A percentile compares a stretch with the other conserved stretches of the same genome.
phyloP scores from a whole-genome alignment of 1,140 invertebrate species.

The Hycleus phaleratus region DNA sequence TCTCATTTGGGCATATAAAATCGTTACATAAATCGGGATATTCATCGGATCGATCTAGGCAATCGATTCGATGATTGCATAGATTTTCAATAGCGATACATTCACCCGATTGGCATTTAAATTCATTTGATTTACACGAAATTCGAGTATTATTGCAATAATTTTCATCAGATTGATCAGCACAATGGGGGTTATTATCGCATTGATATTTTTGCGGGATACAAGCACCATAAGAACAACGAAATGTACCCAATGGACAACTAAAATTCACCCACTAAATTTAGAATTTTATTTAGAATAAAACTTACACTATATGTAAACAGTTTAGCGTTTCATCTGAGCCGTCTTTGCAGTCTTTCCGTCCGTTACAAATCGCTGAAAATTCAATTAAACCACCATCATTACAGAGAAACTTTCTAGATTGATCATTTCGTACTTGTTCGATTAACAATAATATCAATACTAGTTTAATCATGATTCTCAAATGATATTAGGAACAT shows the following conservation, averaged over 20 bases:
- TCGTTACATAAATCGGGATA: constrained; percentile 38
- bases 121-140: constrained; percentile 36
- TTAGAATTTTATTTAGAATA: background rate
- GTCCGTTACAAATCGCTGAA: background rate
- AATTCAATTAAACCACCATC: background rate
- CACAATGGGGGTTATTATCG: constrained; percentile 9
- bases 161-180: constrained; percentile 18
- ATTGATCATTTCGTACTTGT: background rate
- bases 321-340: background rate
- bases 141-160: constrained; percentile 5
- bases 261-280: background rate
- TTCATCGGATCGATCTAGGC: constrained; percentile 57
- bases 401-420: constrained; percentile 3
- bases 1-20: constrained; percentile 36
- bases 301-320: background rate
- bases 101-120: constrained; percentile 48
- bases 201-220: background rate
- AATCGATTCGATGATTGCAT: constrained; percentile 54
- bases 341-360: background rate
- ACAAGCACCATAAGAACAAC: constrained; percentile 53
- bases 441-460: background rate
- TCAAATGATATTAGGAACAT: background rate
- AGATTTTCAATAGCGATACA: constrained; percentile 47
- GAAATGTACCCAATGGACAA: constrained; percentile 46
- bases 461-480: no score